A percentile compares a stretch with the other conserved stretches of the same genome.
These are phyloP conservation scores for Bedellia somnulentella DNA, from an alignment of 2,888 invertebrate species.

Conservation along the genomic window DNA sequence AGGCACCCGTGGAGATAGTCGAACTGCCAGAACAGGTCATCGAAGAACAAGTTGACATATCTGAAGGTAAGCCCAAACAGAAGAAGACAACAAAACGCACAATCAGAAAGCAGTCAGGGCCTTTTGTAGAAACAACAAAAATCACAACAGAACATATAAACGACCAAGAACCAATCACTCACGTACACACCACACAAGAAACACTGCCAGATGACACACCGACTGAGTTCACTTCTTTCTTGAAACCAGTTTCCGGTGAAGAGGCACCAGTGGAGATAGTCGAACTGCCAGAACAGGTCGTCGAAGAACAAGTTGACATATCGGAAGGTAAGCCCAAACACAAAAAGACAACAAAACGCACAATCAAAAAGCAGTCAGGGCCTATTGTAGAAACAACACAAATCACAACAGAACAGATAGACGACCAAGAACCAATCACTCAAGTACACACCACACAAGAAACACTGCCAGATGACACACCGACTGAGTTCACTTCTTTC, in stretches of 20 bases:
- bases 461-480: slow-evolving; percentile 2
- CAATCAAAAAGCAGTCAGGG: slow-evolving; percentile 19
- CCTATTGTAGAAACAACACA: slow-evolving; percentile 22
- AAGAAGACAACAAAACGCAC: slow-evolving; percentile 21
- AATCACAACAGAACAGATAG: slow-evolving; percentile 20
- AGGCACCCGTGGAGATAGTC: slow-evolving; percentile 6
- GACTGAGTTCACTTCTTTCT: slow-evolving; percentile 8
- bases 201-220: slow-evolving; percentile 12
- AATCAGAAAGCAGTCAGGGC: slow-evolving; percentile 29
- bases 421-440: slow-evolving; percentile 13
- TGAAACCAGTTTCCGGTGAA: slow-evolving; percentile 6
- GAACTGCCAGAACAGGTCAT: slow-evolving; percentile 19
- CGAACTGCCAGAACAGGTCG: slow-evolving; percentile 22
- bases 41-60: slow-evolving; percentile 2
- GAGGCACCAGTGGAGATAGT: slow-evolving; percentile 9
- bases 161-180: slow-evolving; percentile 19
- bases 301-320: slow-evolving; percentile 12
- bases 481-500: slow-evolving; percentile 7
- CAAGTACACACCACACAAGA: slow-evolving; percentile 12
- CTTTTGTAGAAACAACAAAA: slow-evolving; percentile 13
- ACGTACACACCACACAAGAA: slow-evolving; percentile 16
- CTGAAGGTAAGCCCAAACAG: slow-evolving; percentile 13
- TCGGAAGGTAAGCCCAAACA: slow-evolving; percentile 19
- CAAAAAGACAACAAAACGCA: slow-evolving; percentile 16
- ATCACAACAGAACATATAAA: slow-evolving; percentile 11